Base-by-base conservation (phyloP, 2,888 invertebrate genomes). In the Drosophila nr. medialis region DNA sequence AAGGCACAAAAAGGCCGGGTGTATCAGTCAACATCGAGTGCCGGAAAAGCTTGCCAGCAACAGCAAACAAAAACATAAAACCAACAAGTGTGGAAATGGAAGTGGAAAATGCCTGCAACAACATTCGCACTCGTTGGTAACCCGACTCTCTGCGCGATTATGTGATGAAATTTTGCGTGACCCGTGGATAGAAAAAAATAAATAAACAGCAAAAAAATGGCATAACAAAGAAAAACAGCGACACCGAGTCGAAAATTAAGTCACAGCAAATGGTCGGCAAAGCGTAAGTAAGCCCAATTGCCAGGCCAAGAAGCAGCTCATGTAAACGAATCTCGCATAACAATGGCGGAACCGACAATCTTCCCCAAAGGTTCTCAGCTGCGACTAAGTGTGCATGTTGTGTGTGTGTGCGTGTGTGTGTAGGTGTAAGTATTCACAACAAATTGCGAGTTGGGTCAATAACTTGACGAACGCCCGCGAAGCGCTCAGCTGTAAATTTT, bases 101-200 rank as follows among this genome's bases (percentile, higher is more conserved):
- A 70, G 51, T 75, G 80, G 75, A 80, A 82, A 77, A 67, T 55
- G 81, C 42, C 66, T 81, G 73, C 78, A 81, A 40, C 67, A 67
- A 34, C 56, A 64, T 77, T 75, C 29, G 68, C 48, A 60, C 38
- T 77, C 67, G 49, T 42, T 34, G 64, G 40, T 40, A 60, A 54
- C 61, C 66, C 68, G 72, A 34, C 73, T 51, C 61, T 49, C 56
- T 61, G 64, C 62, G 29, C 72, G 83, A 89, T 91, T 90, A 90
- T 80, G 81, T 85, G 90, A 83, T 90, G 87, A 90, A 90, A 82
- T 91, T 91, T 87, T 81, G 90, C 89, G 89, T 89, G 89, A 89
- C 90, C 90, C 76, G 63, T 80, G 75, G 70, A 64, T 70, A 67
- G 63, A 65, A 76, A 75, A 79, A 73, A 54, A 75, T 65, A 74